Percentiles rank a stretch among this genome's conserved stretches.
Evolutionary conservation across 2,888 invertebrate species (phyloP).

Genomic region (Allolobophora icterica): DNA sequence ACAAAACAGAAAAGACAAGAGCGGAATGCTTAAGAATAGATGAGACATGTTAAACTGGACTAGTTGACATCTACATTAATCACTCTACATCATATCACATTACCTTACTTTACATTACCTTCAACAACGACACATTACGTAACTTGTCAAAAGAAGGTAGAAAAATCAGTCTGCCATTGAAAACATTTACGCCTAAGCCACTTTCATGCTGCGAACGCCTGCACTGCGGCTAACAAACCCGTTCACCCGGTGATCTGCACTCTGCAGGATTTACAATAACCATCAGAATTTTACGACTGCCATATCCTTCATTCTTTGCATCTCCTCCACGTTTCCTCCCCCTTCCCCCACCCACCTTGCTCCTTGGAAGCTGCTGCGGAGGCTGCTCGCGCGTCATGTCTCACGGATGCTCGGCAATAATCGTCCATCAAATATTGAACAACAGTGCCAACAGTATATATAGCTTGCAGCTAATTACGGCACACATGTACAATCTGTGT

Average conservation of each 20-base stretch:
- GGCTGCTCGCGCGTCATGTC: background rate
- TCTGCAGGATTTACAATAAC: slow-evolving; percentile 4
- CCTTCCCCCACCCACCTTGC: no score
- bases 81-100: no score
- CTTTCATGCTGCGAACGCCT: background rate
- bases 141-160: background rate
- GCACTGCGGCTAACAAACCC: background rate
- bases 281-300: background rate
- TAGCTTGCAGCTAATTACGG: background rate
- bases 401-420: background rate
- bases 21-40: no score
- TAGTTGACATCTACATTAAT: no score
- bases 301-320: background rate
- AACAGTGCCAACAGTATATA: background rate
- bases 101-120: no score
- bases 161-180: background rate
- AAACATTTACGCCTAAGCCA: background rate
- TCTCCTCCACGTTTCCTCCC: background rate
- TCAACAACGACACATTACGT: no score
- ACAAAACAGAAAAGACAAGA: no score
- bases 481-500: background rate
- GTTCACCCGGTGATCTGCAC: background rate
- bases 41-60: no score
- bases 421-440: slow-evolving; percentile 1
- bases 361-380: background rate